Evolutionary conservation across 2,888 invertebrate genomes (phyloP), one percentile per base, ranked within the genome.

Genomic region (Mesorhabditis spiculigera): DNA sequence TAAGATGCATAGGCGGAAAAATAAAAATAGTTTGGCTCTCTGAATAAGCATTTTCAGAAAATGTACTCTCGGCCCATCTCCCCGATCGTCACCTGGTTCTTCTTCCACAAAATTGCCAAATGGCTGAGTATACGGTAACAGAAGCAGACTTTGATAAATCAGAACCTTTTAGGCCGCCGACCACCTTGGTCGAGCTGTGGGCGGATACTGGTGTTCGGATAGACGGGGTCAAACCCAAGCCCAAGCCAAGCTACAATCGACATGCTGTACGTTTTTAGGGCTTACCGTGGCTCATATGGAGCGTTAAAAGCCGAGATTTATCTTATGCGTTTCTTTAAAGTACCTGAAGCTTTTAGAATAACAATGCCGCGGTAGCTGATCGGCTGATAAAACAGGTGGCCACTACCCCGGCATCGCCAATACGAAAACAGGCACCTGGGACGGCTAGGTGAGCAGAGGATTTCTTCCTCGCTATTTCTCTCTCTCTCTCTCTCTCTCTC

Each of bases 161-260:
- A 75, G 13, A 84, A 82, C 81, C 73, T 84, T 10, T 73, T 73
- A 65, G 78, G 13, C 82, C 85, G 5, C 82, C 85, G 3, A 85
- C 85, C 16, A 77, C 78, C 65, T 69, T 85, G 28, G 61, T 82
- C 43, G 85, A 85, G 71, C 69, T 85, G 62, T 85, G 85, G 85
- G 76, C 78, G 63, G 78, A 78, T 61, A 78, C 78, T 3, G 78
- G 78, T 4, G 78, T 78, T 4, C 68, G 58, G 58, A 50, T 50
- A 50, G 10, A 50, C 8, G 58, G n/a, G 1, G 58, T 50, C 8
- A 28, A 28, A 3, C 28, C 28, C 28, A 28, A 28, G 28, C 28
- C 28, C 28, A 28, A 28, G 28, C 28, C 28, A 28, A 28, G 28
- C 28, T 28, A 28, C 28, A 28, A 28, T 28, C 28, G 28, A 28